phyloP scores from a whole-genome alignment of 2,797 vertebrate genomes.

The Onychomys arenicola region DNA sequence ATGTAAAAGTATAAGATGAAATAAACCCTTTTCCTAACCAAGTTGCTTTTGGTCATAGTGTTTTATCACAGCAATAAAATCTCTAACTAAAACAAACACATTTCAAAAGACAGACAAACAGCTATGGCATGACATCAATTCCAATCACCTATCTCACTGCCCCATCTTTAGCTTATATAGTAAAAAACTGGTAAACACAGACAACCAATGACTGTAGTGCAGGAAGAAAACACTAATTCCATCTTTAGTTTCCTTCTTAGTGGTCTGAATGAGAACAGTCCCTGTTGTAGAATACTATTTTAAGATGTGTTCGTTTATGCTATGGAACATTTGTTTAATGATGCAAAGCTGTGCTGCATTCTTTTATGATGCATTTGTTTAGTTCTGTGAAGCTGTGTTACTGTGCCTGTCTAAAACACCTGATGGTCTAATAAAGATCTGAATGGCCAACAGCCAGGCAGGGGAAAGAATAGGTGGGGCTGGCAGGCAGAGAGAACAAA shows the following conservation, averaged over 20 bases:
- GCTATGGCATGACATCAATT: not conserved
- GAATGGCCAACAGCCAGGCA: too few relatives aligned
- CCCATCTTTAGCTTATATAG: slow-evolving; percentile 36
- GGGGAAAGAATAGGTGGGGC: too few relatives aligned
- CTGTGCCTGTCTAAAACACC: too few relatives aligned
- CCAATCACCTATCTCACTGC: slow-evolving; percentile 16
- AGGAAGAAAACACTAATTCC: slow-evolving; percentile 29
- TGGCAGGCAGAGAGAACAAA: too few relatives aligned
- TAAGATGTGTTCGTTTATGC: too few relatives aligned
- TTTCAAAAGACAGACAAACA: slow-evolving; percentile 21
- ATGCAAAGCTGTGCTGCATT: too few relatives aligned
- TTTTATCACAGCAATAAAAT: not conserved
- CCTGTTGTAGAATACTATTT: too few relatives aligned
- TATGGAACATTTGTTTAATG: too few relatives aligned
- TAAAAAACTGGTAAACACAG: slow-evolving; percentile 40
- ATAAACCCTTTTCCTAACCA: not conserved
- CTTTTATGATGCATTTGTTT: too few relatives aligned
- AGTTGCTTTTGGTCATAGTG: not conserved
- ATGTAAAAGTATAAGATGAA: not conserved
- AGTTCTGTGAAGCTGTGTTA: too few relatives aligned
- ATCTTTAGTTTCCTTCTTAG: slow-evolving; percentile 52
- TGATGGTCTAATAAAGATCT: too few relatives aligned
- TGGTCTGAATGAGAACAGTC: not conserved
- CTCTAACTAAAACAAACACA: slow-evolving; percentile 25
- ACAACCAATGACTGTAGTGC: slow-evolving; percentile 9